Conservation (phyloP, 2,113 vertebrate species). For the Gopherus evgoodei region DNA sequence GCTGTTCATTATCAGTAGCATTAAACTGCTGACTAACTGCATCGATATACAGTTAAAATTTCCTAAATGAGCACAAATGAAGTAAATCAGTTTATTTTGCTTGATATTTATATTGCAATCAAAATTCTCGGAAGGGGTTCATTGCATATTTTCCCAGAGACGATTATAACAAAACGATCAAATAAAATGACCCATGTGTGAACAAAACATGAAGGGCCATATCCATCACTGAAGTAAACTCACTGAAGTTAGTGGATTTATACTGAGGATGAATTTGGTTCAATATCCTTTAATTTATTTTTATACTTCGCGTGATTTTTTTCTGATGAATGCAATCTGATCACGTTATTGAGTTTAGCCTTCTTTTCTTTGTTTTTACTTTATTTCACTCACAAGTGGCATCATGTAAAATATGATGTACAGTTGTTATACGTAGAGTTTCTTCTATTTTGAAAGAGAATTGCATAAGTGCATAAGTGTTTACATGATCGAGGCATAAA, state of each 20-base stretch:
- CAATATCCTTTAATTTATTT: not conserved
- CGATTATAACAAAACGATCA: slow-evolving; percentile 1
- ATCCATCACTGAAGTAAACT: not conserved
- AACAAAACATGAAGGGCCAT: not conserved
- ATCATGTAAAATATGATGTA: not conserved
- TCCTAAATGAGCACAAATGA: slow-evolving; percentile 55
- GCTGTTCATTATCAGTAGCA: slow-evolving; percentile 60
- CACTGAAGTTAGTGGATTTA: not conserved
- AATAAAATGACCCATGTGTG: slow-evolving; percentile 23
- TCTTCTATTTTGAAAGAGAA: not conserved
- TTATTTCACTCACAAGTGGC: not conserved
- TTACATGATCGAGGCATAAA: not conserved
- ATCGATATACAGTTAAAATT: slow-evolving; percentile 48
- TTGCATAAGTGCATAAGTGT: not conserved
- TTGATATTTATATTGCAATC: slow-evolving; percentile 40
- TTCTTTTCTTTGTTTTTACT: not conserved
- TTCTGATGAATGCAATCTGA: not conserved
- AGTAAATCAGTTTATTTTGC: slow-evolving; percentile 53
- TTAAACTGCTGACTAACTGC: slow-evolving; percentile 49
- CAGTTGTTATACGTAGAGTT: not conserved
- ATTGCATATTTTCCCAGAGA: not conserved
- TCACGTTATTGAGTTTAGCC: not conserved
- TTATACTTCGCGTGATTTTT: not conserved
- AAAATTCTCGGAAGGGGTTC: slow-evolving; percentile 20
- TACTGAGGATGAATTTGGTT: not conserved